Conservation (phyloP, 2,888 invertebrate genomes). For the Erebia ligea region DNA sequence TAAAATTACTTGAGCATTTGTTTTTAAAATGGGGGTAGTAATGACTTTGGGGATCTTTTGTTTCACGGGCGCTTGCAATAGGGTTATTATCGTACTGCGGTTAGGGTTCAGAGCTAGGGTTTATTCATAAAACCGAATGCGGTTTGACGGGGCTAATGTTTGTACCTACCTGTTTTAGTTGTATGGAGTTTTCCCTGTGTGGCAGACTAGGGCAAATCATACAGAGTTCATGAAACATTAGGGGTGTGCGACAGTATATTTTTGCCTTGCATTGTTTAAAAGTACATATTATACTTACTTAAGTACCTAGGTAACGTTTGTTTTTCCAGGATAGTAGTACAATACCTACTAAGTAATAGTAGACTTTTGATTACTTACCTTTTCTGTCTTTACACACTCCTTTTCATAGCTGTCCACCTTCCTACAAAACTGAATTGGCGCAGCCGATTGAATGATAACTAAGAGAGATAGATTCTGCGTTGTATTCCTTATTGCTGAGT, state of each 20-base stretch:
- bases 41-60: constrained; percentile 10
- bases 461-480: too few species aligned
- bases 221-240: not conserved
- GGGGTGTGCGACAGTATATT: not conserved
- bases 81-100: constrained; percentile 11
- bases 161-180: not conserved
- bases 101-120: constrained; percentile 15
- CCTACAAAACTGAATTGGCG: too few species aligned
- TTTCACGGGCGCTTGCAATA: not conserved
- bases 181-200: not conserved
- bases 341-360: too few species aligned
- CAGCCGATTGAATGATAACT: too few species aligned
- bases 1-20: constrained; percentile 8
- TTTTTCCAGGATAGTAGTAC: too few species aligned
- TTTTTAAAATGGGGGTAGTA: constrained; percentile 13
- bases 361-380: too few species aligned
- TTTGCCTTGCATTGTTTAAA: too few species aligned
- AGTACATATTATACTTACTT: too few species aligned
- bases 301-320: too few species aligned
- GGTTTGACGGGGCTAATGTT: constrained; percentile 10
- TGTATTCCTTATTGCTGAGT: too few species aligned
- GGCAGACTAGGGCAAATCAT: not conserved
- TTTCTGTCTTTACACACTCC: too few species aligned
- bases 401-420: too few species aligned
- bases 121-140: constrained; percentile 15